These are phyloP conservation scores for Agrotis clavis DNA, from an alignment of 2,888 invertebrate species.

Conservation along the genomic window DNA sequence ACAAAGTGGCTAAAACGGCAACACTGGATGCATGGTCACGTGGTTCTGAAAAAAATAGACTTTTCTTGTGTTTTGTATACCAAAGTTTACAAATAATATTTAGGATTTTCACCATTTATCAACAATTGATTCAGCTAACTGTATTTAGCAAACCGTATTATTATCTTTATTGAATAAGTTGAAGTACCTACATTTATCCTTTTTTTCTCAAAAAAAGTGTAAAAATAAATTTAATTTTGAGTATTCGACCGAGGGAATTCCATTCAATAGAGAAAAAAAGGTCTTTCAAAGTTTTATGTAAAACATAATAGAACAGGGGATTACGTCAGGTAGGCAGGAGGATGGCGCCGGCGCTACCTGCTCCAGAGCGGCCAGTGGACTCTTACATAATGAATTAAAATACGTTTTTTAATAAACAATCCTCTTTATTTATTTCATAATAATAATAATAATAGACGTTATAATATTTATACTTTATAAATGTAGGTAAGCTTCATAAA, in stretches of 20 bases:
- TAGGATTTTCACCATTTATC: background rate
- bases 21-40: constrained; percentile 9
- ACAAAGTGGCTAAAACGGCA: too few relatives aligned
- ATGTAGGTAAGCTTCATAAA: constrained; percentile 89
- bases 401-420: constrained; percentile 85
- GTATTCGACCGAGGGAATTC: constrained; percentile 1
- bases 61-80: too few relatives aligned
- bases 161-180: background rate
- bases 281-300: constrained; percentile 26
- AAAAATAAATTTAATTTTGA: constrained; percentile 11
- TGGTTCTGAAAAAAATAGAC: background rate
- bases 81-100: background rate
- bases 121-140: constrained; percentile 6
- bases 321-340: constrained; percentile 71
- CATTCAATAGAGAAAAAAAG: constrained; percentile 28
- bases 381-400: constrained; percentile 73
- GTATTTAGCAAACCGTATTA: background rate
- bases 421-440: constrained; percentile 84
- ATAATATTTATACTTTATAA: constrained; percentile 87
- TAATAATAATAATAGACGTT: constrained; percentile 84
- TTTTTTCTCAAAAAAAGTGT: background rate
- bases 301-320: constrained; percentile 54
- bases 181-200: constrained; percentile 11
- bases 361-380: constrained; percentile 45
- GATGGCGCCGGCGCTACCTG: constrained; percentile 87